phyloP scores from a whole-genome alignment of 2,888 invertebrate genomes.

The Tiphia femorata region DNA sequence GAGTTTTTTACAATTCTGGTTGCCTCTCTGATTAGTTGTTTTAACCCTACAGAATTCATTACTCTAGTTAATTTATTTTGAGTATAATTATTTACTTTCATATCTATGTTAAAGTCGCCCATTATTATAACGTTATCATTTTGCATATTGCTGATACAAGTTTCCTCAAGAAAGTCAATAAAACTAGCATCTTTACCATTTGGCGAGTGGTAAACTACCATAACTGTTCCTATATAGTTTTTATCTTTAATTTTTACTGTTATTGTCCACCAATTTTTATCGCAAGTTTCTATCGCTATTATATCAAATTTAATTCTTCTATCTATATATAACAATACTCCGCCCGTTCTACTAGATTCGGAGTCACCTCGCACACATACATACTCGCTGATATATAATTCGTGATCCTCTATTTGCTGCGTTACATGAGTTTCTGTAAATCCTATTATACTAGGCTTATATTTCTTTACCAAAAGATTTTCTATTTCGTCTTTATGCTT shows the following conservation, averaged over 20 bases:
- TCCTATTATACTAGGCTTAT: not conserved
- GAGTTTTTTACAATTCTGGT: not conserved
- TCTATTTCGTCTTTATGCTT: conserved; percentile 23
- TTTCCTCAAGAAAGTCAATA: not conserved
- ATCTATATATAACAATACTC: conserved; percentile 13
- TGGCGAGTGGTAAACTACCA: conserved; percentile 9
- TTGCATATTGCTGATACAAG: not conserved
- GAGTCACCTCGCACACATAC: not conserved
- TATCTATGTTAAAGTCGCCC: not conserved
- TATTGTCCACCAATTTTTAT: conserved; percentile 11
- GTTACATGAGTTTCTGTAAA: conserved; percentile 6
- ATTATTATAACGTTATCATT: conserved; percentile 1
- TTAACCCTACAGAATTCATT: not conserved
- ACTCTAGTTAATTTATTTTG: conserved; percentile 2
- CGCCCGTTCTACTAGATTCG: conserved; percentile 4
- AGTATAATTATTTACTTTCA: conserved; percentile 1
- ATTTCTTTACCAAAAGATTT: not conserved
- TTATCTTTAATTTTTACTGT: conserved; percentile 2
- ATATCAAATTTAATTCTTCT: conserved; percentile 10
- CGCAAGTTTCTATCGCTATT: conserved; percentile 2
- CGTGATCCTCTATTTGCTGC: not conserved
- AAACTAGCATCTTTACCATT: conserved; percentile 6
- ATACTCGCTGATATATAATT: not conserved
- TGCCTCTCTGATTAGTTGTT: not conserved
- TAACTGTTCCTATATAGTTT: conserved; percentile 1